These are phyloP conservation scores for Catharus fuscescens DNA, from an alignment of 2,113 vertebrate genomes.

Conservation along the genomic window DNA sequence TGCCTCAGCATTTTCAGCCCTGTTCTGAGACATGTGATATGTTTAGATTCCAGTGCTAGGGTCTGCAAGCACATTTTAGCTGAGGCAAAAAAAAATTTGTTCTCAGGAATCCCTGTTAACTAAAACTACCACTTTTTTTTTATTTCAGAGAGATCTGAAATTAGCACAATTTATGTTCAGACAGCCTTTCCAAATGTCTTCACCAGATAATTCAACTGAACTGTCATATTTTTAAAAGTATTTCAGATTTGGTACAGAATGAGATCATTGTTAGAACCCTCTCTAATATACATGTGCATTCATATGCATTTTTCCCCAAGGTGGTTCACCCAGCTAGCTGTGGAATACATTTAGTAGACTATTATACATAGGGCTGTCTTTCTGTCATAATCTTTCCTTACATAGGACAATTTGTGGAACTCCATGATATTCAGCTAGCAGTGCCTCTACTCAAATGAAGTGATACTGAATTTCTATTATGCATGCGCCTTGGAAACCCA, in stretches of 20 bases:
- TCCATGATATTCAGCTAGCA: conserved; percentile 72
- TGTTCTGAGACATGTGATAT: neutral
- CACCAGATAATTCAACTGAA: conserved; percentile 62
- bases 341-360: conserved; percentile 62
- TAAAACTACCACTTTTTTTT: neutral
- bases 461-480: conserved; percentile 82
- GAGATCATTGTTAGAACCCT: conserved; percentile 64
- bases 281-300: conserved; percentile 61
- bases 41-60: neutral
- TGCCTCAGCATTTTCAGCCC: neutral
- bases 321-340: conserved; percentile 53
- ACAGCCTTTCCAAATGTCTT: conserved; percentile 40
- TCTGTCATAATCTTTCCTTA: conserved; percentile 73
- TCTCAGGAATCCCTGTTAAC: conserved; percentile 2
- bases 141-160: conserved; percentile 13
- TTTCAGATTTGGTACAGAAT: conserved; percentile 61
- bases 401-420: conserved; percentile 75
- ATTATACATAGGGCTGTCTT: conserved; percentile 46
- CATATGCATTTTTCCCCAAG: conserved; percentile 44
- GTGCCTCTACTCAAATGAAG: conserved; percentile 72
- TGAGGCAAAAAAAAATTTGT: neutral
- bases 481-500: conserved; percentile 79
- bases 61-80: neutral
- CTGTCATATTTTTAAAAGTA: conserved; percentile 41
- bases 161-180: conserved; percentile 48